A percentile compares a stretch with the other conserved stretches of the same genome.
phyloP scores from a whole-genome alignment of 1,140 invertebrate species.

The Grapholita molesta region DNA sequence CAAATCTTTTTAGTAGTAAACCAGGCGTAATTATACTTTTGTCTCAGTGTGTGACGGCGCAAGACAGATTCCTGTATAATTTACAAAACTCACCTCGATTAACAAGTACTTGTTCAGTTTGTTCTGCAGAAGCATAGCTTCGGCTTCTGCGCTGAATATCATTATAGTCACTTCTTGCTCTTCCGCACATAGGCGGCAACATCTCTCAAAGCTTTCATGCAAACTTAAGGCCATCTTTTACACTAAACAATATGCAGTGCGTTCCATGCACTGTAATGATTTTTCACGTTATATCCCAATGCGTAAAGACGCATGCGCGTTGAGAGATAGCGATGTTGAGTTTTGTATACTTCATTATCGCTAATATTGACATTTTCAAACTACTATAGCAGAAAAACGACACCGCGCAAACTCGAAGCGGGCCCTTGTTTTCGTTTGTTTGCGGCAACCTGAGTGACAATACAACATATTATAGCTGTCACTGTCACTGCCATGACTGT shows the following conservation, averaged over 20 bases:
- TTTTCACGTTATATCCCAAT: constrained; percentile 40
- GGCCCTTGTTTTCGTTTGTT: constrained; percentile 10
- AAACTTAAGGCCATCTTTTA: constrained; percentile 33
- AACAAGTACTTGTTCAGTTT: constrained; percentile 70
- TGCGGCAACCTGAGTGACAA: too few species aligned
- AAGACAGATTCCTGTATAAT: not conserved
- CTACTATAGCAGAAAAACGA: constrained; percentile 15
- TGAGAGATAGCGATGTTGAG: constrained; percentile 47
- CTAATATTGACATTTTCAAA: constrained; percentile 33
- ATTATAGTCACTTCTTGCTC: constrained; percentile 71
- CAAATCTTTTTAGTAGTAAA: too few species aligned
- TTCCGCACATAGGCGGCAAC: constrained; percentile 68
- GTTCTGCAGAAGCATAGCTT: constrained; percentile 67
- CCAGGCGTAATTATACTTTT: too few species aligned
- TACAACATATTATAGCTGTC: not conserved
- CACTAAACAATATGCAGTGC: not conserved
- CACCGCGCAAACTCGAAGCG: constrained; percentile 3
- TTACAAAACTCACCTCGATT: constrained; percentile 57
- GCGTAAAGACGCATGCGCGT: constrained; percentile 58
- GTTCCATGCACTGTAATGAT: constrained; percentile 42
- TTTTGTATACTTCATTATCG: constrained; percentile 56
- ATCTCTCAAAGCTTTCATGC: constrained; percentile 53
- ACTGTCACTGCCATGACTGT: not conserved
- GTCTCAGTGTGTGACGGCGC: too few species aligned
- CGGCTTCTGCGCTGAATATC: constrained; percentile 71